These are phyloP conservation scores for Otis tarda DNA, from an alignment of 2,113 vertebrate species.

Conservation along the genomic window DNA sequence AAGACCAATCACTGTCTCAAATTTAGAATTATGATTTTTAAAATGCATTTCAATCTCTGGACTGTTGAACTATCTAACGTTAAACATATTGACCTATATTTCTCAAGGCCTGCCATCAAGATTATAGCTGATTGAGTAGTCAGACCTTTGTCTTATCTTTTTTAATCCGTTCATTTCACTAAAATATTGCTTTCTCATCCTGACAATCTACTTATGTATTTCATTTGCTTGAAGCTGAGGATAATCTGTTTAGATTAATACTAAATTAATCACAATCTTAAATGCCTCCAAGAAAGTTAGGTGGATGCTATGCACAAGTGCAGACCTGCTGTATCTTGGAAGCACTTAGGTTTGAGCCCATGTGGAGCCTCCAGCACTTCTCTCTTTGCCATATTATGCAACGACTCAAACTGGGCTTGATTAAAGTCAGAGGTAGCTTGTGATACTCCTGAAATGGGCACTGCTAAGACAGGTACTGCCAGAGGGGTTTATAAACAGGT, in stretches of 20 bases:
- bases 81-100: conserved; percentile 48
- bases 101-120: not conserved
- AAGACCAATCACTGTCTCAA: not conserved
- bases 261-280: not conserved
- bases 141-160: conserved; percentile 15
- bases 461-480: not conserved
- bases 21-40: not conserved
- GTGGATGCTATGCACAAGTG: not conserved
- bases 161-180: conserved; percentile 20
- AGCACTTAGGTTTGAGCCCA: not conserved
- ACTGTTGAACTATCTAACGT: not conserved
- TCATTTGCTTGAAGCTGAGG: not conserved
- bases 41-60: not conserved
- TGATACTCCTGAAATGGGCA: not conserved
- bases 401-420: not conserved
- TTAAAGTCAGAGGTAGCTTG: not conserved
- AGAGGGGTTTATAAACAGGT: not conserved
- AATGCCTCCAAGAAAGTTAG: not conserved
- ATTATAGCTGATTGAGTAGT: conserved; percentile 1
- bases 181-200: conserved; percentile 25
- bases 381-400: not conserved
- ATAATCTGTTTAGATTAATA: conserved; percentile 39
- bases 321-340: not conserved
- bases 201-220: conserved; percentile 33
- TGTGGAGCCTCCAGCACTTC: not conserved